Evolutionary conservation across 2,888 invertebrate genomes (phyloP).

Genomic region (Mycogona germanica): DNA sequence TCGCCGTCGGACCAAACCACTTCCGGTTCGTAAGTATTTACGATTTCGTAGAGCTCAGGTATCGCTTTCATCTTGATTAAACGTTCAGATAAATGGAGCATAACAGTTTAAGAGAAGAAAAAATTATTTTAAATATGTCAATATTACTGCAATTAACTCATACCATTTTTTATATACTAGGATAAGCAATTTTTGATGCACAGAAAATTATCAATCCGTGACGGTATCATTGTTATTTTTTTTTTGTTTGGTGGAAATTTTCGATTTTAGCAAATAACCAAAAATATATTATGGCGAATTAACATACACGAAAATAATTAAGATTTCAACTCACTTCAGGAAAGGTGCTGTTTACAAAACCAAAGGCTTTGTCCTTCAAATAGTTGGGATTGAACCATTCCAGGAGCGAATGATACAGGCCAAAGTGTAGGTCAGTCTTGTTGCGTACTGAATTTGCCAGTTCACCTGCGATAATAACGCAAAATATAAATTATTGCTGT

Average conservation of each 20-base stretch:
- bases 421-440: slow-evolving; percentile 53
- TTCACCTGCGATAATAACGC: slow-evolving; percentile 17
- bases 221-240: too few species aligned
- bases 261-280: too few species aligned
- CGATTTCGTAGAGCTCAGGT: slow-evolving; percentile 25
- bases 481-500: not conserved
- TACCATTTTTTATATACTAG: too few species aligned
- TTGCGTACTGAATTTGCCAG: slow-evolving; percentile 48
- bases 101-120: not conserved
- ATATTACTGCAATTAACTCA: too few species aligned
- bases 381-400: slow-evolving; percentile 75
- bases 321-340: slow-evolving; percentile 6
- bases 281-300: not conserved
- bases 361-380: not conserved
- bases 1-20: slow-evolving; percentile 91
- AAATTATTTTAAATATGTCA: not conserved
- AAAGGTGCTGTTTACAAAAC: slow-evolving; percentile 4
- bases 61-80: slow-evolving; percentile 17
- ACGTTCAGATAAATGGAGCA: too few species aligned
- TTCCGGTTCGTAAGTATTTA: slow-evolving; percentile 44
- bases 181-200: too few species aligned
- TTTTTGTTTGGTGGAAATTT: too few species aligned
- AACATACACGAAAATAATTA: not conserved
- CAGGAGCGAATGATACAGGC: slow-evolving; percentile 71
- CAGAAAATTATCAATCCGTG: too few species aligned